These are phyloP conservation scores for Leptothorax acervorum DNA, from an alignment of 2,888 invertebrate genomes.

Conservation along the genomic window DNA sequence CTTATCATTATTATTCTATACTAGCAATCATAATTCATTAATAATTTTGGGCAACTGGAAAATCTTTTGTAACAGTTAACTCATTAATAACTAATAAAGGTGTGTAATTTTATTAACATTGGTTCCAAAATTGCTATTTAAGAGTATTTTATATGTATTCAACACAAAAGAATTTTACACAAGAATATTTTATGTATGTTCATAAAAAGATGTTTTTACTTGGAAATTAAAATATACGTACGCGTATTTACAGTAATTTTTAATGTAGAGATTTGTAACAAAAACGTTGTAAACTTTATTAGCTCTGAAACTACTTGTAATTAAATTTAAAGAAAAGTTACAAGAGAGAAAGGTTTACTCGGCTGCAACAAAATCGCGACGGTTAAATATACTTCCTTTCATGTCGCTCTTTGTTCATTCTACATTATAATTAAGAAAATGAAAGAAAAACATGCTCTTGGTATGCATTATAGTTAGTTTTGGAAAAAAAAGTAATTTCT, in stretches of 20 bases:
- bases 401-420: conserved; percentile 24
- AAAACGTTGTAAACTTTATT: conserved; percentile 32
- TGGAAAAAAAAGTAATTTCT: conserved; percentile 13
- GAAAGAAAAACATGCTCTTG: conserved; percentile 1
- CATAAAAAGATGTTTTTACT: background rate
- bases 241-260: conserved; percentile 25
- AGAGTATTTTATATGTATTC: background rate
- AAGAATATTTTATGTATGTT: background rate
- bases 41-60: background rate
- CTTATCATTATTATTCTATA: background rate
- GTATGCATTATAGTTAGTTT: background rate
- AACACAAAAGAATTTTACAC: background rate
- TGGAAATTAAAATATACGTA: background rate
- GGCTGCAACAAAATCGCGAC: conserved; percentile 10
- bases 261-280: background rate
- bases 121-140: background rate
- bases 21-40: background rate
- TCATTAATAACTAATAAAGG: background rate
- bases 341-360: conserved; percentile 10
- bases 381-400: conserved; percentile 20
- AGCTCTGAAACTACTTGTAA: conserved; percentile 37
- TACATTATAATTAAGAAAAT: conserved; percentile 34
- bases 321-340: conserved; percentile 52
- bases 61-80: background rate
- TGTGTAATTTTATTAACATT: background rate